phyloP scores from a whole-genome alignment of 2,797 vertebrate genomes.

The Antrozous pallidus region DNA sequence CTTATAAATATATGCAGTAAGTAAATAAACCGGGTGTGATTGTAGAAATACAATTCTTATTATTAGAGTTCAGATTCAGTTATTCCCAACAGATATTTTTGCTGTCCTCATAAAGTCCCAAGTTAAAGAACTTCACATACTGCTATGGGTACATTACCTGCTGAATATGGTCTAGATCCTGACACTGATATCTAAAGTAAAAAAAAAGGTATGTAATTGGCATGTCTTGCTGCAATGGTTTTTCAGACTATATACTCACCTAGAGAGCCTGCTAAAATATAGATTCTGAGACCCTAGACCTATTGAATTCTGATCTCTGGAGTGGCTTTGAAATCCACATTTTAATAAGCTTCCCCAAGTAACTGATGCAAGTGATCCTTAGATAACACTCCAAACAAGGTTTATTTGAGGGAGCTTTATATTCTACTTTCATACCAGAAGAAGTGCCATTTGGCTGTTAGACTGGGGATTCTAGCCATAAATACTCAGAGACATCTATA shows the following conservation, averaged over 20 bases:
- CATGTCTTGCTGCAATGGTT: neutral
- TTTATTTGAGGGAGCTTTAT: neutral
- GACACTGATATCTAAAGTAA: constrained; percentile 14
- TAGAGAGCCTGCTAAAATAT: neutral
- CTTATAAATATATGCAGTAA: neutral
- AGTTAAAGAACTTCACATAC: neutral
- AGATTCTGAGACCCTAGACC: neutral
- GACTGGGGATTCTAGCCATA: neutral
- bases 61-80: neutral
- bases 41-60: neutral
- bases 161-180: neutral
- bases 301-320: neutral
- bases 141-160: neutral
- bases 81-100: neutral
- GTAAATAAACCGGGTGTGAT: neutral
- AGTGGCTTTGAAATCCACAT: neutral
- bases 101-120: neutral
- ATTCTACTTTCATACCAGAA: neutral
- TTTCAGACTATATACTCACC: neutral
- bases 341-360: constrained; percentile 19
- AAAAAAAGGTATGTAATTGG: neutral
- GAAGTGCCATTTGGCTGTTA: neutral
- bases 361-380: neutral
- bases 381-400: constrained; percentile 12
- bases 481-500: neutral